A percentile compares a stretch with the other conserved stretches of the same genome.
Evolutionary conservation across 2,797 vertebrate genomes (phyloP).

Genomic region (Lycodopsis pacificus): DNA sequence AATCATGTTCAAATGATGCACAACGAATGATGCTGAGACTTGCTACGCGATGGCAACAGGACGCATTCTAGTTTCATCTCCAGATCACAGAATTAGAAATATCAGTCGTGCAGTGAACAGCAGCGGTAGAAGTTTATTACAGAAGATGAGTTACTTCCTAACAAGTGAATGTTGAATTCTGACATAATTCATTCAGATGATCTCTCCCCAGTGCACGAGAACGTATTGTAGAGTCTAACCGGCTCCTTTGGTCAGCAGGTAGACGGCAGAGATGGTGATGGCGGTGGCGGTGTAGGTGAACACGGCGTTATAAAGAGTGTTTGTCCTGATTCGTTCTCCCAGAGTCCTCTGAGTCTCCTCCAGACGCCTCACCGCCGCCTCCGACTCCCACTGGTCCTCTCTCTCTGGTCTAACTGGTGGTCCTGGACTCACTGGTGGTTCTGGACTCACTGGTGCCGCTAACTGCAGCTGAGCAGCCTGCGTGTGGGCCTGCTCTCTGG

Average conservation of each 20-base stretch:
- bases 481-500: background rate
- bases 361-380: constrained; percentile 82
- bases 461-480: background rate
- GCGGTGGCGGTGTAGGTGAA: constrained; percentile 87
- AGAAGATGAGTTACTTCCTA: constrained; percentile 1
- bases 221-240: constrained; percentile 32
- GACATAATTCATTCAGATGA: background rate
- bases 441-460: background rate
- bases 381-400: constrained; percentile 68
- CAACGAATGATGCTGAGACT: background rate
- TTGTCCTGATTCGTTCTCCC: constrained; percentile 86
- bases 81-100: background rate
- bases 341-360: constrained; percentile 87
- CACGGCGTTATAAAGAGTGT: constrained; percentile 86
- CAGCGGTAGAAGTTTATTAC: constrained; percentile 5
- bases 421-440: constrained; percentile 32
- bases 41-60: background rate
- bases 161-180: background rate
- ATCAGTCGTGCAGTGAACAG: background rate
- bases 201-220: constrained; percentile 2
- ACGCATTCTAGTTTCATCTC: background rate
- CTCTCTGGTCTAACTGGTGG: constrained; percentile 23
- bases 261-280: constrained; percentile 88
- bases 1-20: background rate
- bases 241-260: constrained; percentile 86